Base-by-base conservation (phyloP, 2,797 vertebrate species). In the Malurus splendens region DNA sequence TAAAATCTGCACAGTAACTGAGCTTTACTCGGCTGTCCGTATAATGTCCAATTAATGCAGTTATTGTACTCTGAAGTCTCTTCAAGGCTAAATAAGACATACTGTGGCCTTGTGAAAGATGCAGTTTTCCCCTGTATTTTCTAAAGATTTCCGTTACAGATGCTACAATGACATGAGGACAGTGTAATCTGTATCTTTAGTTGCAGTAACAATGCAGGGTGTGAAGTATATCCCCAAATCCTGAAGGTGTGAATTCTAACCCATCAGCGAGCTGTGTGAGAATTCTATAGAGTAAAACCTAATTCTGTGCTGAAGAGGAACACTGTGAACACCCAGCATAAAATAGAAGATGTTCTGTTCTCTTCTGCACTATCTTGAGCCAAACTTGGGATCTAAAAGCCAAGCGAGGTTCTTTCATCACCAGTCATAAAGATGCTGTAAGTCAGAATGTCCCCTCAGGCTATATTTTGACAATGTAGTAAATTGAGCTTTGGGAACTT, bases 381-480 rank as follows among this genome's bases (percentile, higher is more conserved):
- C 90, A 90, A 94, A 67, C 87, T 93, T 79, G 86, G 88, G 90
- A 93, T 94, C 91, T 85, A 88, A 94, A 91, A 94, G 94, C 82
- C 82, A 93, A 91, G 84, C 2, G 9, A 84, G 82, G 90, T 95
- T 94, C 91, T 94, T 94, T 95, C 91, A 94, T 94, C 92, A 91
- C 88, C 42, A 94, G 50, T 94, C 88, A 77, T 82, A 91, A 84
- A 94, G 91, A 94, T 92, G 81, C 86, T 91, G 50, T 73, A 94
- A 93, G 90, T 95, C 94, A 94, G 94, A 85, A 93, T 94, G 88
- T 94, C 82, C 92, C 92, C 90, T 91, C 66, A 54, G 94, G 93
- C 90, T 93, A 3, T 94, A 86, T 90, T 93, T 91, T 94, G 92
- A 93, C 94, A 94, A 76, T 30, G 54, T 84, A 94, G 93, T 94